Percentiles rank a stretch among this genome's conserved stretches.
Conservation (phyloP, 2,797 vertebrate genomes). For the Urocyon cinereoargenteus region DNA sequence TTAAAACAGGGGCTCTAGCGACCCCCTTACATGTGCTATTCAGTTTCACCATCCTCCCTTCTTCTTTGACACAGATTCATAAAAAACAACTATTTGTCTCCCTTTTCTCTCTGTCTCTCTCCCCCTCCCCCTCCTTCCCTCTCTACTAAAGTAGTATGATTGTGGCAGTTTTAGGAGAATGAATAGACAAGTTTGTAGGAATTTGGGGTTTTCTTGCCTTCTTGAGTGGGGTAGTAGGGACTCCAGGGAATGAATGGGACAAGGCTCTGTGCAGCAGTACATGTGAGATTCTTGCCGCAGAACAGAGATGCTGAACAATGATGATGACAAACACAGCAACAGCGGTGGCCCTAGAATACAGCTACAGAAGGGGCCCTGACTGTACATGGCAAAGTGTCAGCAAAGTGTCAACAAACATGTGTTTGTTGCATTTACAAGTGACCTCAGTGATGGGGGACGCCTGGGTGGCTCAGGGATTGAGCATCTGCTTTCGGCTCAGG, state of each 20-base stretch:
- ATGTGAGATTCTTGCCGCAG: neutral
- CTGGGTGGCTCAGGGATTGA: no score
- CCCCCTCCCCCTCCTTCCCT: no score
- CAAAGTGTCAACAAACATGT: no score
- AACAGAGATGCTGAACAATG: neutral
- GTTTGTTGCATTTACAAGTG: neutral
- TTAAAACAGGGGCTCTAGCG: neutral
- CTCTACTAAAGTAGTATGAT: neutral
- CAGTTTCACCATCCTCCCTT: neutral
- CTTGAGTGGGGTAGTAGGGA: neutral
- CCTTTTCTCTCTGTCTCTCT: neutral
- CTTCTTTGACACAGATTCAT: neutral
- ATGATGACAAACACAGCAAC: neutral
- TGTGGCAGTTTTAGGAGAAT: neutral
- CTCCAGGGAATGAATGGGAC: rapidly evolving
- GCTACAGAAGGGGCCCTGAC: neutral
- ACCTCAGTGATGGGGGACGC: neutral
- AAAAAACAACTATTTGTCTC: neutral
- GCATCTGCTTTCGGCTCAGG: no score
- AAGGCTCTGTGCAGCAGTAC: rapidly evolving
- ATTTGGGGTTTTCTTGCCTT: neutral
- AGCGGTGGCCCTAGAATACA: no score
- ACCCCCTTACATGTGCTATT: neutral
- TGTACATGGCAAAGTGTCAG: neutral
- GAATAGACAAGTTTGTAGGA: neutral